A percentile compares a stretch with the other conserved stretches of the same genome.
These are phyloP conservation scores for Rafetus swinhoei DNA, from an alignment of 2,113 vertebrate genomes.

Conservation along the genomic window DNA sequence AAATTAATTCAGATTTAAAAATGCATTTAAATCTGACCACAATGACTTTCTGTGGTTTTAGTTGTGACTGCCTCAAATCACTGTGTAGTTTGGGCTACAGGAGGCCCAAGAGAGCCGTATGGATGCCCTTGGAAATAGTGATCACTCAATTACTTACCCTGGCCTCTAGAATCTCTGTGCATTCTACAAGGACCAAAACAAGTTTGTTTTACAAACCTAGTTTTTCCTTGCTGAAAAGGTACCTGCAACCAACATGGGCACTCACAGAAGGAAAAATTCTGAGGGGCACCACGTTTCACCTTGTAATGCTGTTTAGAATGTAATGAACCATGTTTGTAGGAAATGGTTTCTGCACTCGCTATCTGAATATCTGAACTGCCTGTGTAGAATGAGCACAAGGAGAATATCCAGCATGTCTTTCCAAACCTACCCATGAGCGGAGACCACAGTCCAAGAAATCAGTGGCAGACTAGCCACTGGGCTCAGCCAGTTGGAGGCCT, in stretches of 20 bases:
- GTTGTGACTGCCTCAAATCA: neutral
- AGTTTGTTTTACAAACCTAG: neutral
- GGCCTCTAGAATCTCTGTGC: neutral
- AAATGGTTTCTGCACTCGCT: too few relatives aligned
- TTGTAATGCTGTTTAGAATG: neutral
- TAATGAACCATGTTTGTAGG: neutral
- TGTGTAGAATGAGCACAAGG: too few relatives aligned
- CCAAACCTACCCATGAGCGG: too few relatives aligned
- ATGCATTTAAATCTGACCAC: neutral
- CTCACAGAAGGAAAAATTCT: neutral
- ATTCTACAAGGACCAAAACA: neutral
- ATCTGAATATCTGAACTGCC: too few relatives aligned
- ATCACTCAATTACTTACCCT: neutral
- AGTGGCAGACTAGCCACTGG: too few relatives aligned
- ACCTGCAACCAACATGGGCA: neutral
- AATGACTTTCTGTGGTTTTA: neutral
- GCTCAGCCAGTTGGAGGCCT: too few relatives aligned
- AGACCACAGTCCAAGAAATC: too few relatives aligned
- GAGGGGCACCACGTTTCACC: neutral
- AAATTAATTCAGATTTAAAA: neutral
- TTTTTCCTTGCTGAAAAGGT: neutral
- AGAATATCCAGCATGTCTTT: too few relatives aligned
- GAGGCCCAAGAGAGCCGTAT: neutral
- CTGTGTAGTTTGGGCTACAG: neutral
- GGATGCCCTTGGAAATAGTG: neutral